phyloP scores from a whole-genome alignment of 2,888 invertebrate genomes.

The Enchytraeus crypticus region DNA sequence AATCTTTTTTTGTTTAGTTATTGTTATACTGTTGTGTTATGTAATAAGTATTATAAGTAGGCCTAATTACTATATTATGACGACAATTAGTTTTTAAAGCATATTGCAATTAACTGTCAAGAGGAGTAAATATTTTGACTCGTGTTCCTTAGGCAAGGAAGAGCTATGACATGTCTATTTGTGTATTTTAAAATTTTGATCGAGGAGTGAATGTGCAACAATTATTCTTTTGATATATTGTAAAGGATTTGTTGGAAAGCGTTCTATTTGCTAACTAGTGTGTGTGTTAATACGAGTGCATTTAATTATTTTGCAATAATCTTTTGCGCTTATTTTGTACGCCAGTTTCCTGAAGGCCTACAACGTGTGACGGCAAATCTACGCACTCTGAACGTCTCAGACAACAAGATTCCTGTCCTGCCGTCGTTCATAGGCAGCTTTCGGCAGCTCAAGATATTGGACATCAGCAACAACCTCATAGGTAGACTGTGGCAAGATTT shows the following conservation, averaged over 20 bases:
- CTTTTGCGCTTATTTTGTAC: slow-evolving; percentile 9
- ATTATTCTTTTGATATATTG: neutral
- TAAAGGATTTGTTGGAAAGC: neutral
- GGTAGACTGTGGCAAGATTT: slow-evolving; percentile 37
- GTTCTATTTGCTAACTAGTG: too few relatives aligned
- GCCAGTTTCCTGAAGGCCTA: slow-evolving; percentile 60
- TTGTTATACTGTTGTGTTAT: too few relatives aligned
- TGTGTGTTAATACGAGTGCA: too few relatives aligned
- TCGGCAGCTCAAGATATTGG: slow-evolving; percentile 52
- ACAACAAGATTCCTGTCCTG: slow-evolving; percentile 68
- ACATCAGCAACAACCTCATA: slow-evolving; percentile 53
- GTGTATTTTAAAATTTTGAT: neutral
- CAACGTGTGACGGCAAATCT: slow-evolving; percentile 60
- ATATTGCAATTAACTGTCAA: too few relatives aligned
- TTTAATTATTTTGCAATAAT: neutral
- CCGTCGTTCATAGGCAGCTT: slow-evolving; percentile 54
- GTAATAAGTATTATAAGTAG: too few relatives aligned
- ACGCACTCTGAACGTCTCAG: slow-evolving; percentile 81
- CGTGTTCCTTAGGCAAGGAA: too few relatives aligned
- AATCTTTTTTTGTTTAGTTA: too few relatives aligned
- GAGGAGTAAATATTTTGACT: too few relatives aligned
- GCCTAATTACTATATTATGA: too few relatives aligned
- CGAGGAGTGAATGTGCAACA: neutral
- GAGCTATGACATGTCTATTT: too few relatives aligned
- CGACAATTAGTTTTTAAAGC: too few relatives aligned